Base-by-base conservation (phyloP, 2,797 vertebrate species). In the Silurus aristotelis region DNA sequence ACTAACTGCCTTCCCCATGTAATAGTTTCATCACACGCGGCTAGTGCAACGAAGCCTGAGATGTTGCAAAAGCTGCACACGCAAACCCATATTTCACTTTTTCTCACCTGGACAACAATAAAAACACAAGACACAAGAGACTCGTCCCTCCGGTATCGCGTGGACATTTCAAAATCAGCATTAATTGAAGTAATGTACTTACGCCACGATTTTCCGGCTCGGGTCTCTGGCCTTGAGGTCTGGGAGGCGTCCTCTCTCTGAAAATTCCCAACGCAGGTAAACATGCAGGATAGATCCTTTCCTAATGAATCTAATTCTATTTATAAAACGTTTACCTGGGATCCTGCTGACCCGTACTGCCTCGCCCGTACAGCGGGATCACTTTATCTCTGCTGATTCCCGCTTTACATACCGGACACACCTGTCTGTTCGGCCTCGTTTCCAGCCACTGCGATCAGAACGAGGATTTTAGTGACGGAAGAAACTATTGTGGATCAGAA, bases 321-420 rank as follows among this genome's bases (percentile, higher is more conserved):
- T 38, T 0, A 38, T 38, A 38, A 38, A 38, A 38, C 38, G 38
- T 38, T 63, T 88, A 99, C 98, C 98, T 97, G 88, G 98, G 98
- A 88, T 99, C 98, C 88, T 99, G 97, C 71, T 99, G 98, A 38
- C 97, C 96, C 0, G 97, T 99, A 93, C 98, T 99, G 56, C 98
- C 98, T 79, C 98, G 94, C 78, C 98, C 98, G 48, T 99, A 99
- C 5, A 99, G 93, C 0, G 98, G 98, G 91, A 99, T 99, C 64
- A 99, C 98, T 94, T 99, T 99, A 87, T 99, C 98, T 85, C 97
- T 92, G 90, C 98, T 99, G 93, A 99, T 99, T 82, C 98, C 98
- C 1, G 98, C 98, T 95, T 99, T 99, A 90, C 98, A 99, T 0
- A 99, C 98, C 1, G 98, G 98, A 93, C 98, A 99, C 87, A 99